Base-by-base conservation (phyloP, 2,797 vertebrate genomes). In the Hozukius guyotensis region DNA sequence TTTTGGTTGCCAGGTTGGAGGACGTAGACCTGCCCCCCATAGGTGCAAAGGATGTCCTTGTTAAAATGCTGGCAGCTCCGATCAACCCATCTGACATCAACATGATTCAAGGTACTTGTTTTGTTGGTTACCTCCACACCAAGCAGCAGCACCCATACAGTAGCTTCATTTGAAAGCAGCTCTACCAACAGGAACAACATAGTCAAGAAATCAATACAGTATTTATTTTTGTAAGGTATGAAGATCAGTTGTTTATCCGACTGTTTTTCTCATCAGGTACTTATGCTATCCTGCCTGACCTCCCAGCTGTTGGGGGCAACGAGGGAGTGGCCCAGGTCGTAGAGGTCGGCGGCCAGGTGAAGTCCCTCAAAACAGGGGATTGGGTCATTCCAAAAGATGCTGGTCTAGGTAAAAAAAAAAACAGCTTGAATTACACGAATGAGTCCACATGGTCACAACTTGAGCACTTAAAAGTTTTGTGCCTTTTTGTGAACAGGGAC, bases 11-110 rank as follows among this genome's bases (percentile, higher is more conserved):
- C 88, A 99, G 98, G 85, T 92, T 98, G 78, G 96, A 97, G 90
- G 92, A 94, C 25, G 42, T 96, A 25, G 92, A 96, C 63, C 77
- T 96, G 1, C 87, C 96, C 2, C 38, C 91, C 6, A 10, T 97
- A 18, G 94, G 95, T 66, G 87, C 93, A 72, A 95, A 95, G 0
- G 95, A 96, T 38, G 94, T 98, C 78, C 92, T 89, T 0, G 90
- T 99, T 90, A 97, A 96, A 94, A 97, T 99, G 89, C 84, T 99
- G 88, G 98, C 99, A 9, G 97, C 98, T 29, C 98, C 98, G 63
- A 87, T 99, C 90, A 99, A 99, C 87, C 98, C 99, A 0, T 95
- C 98, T 0, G 98, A 99, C 86, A 96, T 99, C 87, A 99, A 99
- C 86, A 98, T 99, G 97, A 96, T 99, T 92, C 97, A 99, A 95